Conservation (phyloP, 2,113 vertebrate genomes). For the Promerops cafer region DNA sequence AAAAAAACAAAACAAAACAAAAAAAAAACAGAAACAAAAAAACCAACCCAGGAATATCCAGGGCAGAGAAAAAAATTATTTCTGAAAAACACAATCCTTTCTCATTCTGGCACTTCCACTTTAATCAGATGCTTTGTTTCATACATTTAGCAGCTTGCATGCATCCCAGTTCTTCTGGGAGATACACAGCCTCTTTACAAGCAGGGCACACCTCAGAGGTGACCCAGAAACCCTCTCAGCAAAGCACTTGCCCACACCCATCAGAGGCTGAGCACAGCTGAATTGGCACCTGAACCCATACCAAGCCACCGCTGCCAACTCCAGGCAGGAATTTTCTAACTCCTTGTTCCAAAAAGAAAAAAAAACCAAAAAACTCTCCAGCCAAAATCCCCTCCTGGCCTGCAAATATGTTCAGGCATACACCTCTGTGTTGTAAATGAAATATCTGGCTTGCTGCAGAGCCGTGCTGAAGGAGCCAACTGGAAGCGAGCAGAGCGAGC, state of each 20-base stretch:
- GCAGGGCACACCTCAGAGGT: background rate
- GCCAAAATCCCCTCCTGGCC: constrained; percentile 51
- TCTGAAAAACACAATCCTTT: background rate
- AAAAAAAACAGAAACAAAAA: background rate
- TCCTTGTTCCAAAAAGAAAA: background rate
- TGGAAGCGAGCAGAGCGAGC: constrained; percentile 36
- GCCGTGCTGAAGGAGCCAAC: background rate
- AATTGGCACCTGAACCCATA: background rate
- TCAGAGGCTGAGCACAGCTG: background rate
- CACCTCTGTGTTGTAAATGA: constrained; percentile 50
- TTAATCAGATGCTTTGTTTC: background rate
- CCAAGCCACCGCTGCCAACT: background rate
- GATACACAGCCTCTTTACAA: background rate
- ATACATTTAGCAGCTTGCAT: background rate
- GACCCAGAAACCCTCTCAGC: background rate
- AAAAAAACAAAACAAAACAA: too few species aligned
- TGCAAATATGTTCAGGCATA: constrained; percentile 48
- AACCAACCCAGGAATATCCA: background rate
- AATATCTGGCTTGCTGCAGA: constrained; percentile 25
- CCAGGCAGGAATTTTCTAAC: background rate
- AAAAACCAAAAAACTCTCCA: background rate
- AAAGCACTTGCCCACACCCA: background rate
- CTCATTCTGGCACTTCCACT: background rate
- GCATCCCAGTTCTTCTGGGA: background rate
- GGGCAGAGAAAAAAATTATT: background rate